These are phyloP conservation scores for Sesia apiformis DNA, from an alignment of 2,888 invertebrate genomes.

Conservation along the genomic window DNA sequence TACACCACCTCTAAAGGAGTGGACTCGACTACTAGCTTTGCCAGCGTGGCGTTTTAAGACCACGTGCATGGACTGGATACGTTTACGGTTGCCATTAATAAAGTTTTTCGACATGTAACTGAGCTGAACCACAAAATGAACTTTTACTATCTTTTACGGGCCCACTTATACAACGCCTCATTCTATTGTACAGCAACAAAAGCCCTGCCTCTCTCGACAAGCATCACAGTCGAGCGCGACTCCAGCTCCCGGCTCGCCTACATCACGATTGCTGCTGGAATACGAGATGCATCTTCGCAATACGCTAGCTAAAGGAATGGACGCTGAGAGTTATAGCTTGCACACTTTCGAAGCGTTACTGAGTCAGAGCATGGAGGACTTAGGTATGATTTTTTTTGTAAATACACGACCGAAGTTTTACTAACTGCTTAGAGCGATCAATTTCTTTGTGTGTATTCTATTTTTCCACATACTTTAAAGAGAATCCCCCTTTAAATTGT, in stretches of 20 bases:
- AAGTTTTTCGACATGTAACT: background rate
- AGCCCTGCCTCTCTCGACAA: conserved; percentile 65
- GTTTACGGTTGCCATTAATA: background rate
- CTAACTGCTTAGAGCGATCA: too few relatives aligned
- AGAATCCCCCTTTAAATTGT: too few relatives aligned
- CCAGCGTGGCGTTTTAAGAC: too few relatives aligned
- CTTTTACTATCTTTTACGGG: background rate
- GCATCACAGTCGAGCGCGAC: conserved; percentile 79
- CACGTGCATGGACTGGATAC: too few relatives aligned
- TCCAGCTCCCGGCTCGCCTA: conserved; percentile 87
- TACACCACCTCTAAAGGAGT: too few relatives aligned
- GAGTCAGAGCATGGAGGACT: conserved; percentile 96
- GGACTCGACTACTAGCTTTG: too few relatives aligned
- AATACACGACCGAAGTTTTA: too few relatives aligned
- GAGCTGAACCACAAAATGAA: background rate
- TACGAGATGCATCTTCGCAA: conserved; percentile 96
- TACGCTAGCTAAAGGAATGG: conserved; percentile 95
- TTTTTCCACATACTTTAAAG: too few relatives aligned
- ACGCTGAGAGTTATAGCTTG: conserved; percentile 94
- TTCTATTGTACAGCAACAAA: conserved; percentile 21
- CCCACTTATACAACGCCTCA: background rate
- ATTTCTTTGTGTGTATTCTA: too few relatives aligned
- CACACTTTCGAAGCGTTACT: conserved; percentile 95
- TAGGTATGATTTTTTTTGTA: conserved; percentile 72
- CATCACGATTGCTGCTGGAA: conserved; percentile 88